Base-by-base conservation (phyloP, 2,113 vertebrate genomes). In the Thymallus thymallus region DNA sequence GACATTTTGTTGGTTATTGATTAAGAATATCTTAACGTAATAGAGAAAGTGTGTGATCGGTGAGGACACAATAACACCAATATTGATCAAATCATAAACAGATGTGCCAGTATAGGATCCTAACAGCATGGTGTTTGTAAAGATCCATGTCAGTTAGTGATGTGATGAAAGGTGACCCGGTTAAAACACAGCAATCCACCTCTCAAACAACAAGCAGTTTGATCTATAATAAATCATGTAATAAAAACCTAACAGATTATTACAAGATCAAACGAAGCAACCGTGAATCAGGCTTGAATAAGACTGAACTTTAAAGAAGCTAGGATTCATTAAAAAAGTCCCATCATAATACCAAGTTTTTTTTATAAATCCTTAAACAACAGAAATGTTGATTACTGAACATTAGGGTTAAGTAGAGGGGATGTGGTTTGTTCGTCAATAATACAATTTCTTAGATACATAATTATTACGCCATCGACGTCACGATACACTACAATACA, bases 231-330 rank as follows among this genome's bases (percentile, higher is more conserved):
- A 91, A 76, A 85, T 71, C 18, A 82, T 84, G 84, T 86, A 83
- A 77, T 81, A 79, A n/a, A n/a, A n/a, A 86, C 72, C 85, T 82
- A 13, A 51, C 4, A 51, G 58, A 79, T 70, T 70, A 76, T 85
- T 90, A 90, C 89, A 84, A 86, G 88, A 91, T 80, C 91, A 91
- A 94, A 91, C 82, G 88, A 84, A 94, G 90, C 82, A 88, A 84
- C 80, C 82, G 88, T 82, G 89, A 91, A 81, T 93, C 90, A 94
- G 90, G 93, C 90, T 95, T 94, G 93, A 94, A 95, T 96, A 95
- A 95, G 90, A 95, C 93, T 92, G 90, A 90, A 85, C 94, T 92
- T 92, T 75, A 83, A 90, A 87, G 77, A 90, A 82, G 76, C 76
- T 87, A 86, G 73, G 80, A 78, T 85, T 88, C 73, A 67, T 66